A percentile compares a stretch with the other conserved stretches of the same genome.
Conservation (phyloP, 2,113 vertebrate species). For the Periophthalmus modestus region DNA sequence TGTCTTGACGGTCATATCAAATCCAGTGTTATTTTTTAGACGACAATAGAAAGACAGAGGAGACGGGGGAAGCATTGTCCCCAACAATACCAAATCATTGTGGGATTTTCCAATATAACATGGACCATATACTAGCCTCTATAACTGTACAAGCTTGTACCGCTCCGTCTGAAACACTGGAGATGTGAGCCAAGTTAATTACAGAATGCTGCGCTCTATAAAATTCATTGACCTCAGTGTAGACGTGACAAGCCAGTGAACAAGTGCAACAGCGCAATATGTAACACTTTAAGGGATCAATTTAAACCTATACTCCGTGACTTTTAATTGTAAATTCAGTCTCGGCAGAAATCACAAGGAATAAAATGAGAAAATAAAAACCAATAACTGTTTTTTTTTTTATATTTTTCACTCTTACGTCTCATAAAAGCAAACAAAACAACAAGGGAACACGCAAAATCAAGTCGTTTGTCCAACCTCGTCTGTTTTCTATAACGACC, state of each 20-base stretch:
- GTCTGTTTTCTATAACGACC: not conserved
- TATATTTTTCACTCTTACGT: not conserved
- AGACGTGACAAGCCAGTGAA: not conserved
- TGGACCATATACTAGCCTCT: not conserved
- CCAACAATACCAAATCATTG: not conserved
- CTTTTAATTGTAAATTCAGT: not conserved
- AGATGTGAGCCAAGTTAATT: conserved; percentile 22
- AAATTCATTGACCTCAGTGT: conserved; percentile 10
- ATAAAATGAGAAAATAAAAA: not conserved
- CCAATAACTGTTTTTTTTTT: not conserved
- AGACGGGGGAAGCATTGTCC: not conserved
- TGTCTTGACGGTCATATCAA: conserved; percentile 1
- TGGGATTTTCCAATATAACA: not conserved
- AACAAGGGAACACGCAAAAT: not conserved
- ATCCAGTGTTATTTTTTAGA: not conserved
- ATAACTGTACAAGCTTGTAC: conserved; percentile 12
- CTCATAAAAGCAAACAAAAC: not conserved
- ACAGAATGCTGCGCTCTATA: conserved; percentile 7
- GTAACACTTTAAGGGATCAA: not conserved
- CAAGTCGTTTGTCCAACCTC: not conserved
- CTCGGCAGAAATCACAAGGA: not conserved
- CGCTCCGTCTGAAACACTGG: conserved; percentile 7
- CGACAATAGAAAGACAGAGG: not conserved
- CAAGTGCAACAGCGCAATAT: conserved; percentile 13
- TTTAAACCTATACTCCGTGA: not conserved